A percentile compares a stretch with the other conserved stretches of the same genome.
These are phyloP conservation scores for Leucozona laternaria DNA, from an alignment of 2,888 invertebrate species.

Conservation along the genomic window DNA sequence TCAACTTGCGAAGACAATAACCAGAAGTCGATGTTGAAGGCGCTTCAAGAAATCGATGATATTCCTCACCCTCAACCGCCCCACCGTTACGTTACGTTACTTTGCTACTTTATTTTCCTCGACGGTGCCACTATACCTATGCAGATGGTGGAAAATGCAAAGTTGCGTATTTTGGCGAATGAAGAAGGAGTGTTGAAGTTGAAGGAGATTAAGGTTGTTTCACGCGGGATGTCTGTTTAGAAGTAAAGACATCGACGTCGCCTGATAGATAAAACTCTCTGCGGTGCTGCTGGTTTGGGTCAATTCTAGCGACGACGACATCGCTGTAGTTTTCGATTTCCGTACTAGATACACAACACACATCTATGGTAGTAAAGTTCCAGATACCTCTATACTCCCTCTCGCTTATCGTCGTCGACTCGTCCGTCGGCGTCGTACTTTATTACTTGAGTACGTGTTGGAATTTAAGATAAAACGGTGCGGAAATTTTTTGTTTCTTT, in stretches of 20 bases:
- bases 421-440: too few relatives aligned
- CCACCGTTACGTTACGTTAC: too few relatives aligned
- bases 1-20: conserved; percentile 67
- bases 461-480: conserved; percentile 72
- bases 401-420: not conserved
- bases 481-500: conserved; percentile 30
- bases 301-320: not conserved
- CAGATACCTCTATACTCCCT: conserved; percentile 26
- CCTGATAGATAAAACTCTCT: not conserved
- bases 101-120: conserved; percentile 37
- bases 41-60: conserved; percentile 44
- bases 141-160: conserved; percentile 7
- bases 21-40: conserved; percentile 55
- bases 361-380: conserved; percentile 42
- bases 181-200: not conserved
- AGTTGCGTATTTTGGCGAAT: not conserved
- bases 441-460: conserved; percentile 67
- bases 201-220: not conserved
- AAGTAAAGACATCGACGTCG: not conserved
- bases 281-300: not conserved
- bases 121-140: not conserved
- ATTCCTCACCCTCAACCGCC: not conserved
- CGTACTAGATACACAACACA: conserved; percentile 28
- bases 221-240: not conserved
- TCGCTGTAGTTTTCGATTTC: conserved; percentile 17